Evolutionary conservation across 2,113 vertebrate species (phyloP).

Genomic region (Megaceryle torquata): DNA sequence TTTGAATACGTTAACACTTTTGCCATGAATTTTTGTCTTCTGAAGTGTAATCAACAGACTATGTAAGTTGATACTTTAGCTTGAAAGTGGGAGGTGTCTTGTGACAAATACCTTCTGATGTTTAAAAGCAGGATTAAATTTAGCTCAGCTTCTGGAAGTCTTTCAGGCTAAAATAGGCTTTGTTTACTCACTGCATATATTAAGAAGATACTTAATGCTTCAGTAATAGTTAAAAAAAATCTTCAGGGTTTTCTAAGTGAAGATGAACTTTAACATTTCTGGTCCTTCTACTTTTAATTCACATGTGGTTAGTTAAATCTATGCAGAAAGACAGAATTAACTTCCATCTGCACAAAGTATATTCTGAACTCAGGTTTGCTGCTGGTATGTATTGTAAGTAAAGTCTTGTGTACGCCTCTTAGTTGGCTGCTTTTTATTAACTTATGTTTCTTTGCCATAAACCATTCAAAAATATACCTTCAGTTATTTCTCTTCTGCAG

Average conservation of each 20-base stretch:
- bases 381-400: background rate
- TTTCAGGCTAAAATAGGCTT: background rate
- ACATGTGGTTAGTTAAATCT: background rate
- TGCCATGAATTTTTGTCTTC: background rate
- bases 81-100: background rate
- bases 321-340: background rate
- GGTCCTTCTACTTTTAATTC: background rate
- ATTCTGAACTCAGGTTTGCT: background rate
- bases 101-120: slow-evolving; percentile 19
- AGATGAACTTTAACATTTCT: background rate
- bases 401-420: background rate
- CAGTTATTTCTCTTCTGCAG: background rate
- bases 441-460: background rate
- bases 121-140: slow-evolving; percentile 35
- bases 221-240: background rate
- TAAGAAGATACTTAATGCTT: background rate
- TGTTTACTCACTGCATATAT: background rate
- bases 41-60: background rate
- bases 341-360: background rate
- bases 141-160: background rate
- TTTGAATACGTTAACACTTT: background rate
- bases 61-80: background rate
- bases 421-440: background rate
- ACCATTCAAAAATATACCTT: background rate
- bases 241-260: background rate